Conservation (phyloP, 2,888 invertebrate genomes). For the Pharmacophagus antenor region DNA sequence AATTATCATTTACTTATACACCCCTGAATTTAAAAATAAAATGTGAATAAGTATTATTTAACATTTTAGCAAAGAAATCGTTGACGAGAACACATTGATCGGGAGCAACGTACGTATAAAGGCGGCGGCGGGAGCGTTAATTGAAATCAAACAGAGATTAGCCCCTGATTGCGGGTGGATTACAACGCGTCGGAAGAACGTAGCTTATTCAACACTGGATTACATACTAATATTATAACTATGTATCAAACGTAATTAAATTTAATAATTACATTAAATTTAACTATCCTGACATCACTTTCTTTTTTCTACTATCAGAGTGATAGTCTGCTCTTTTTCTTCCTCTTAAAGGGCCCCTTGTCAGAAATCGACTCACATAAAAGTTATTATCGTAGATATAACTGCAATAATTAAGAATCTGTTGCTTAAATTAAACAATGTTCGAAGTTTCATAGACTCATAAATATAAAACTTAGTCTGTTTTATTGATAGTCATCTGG, state of each 20-base stretch:
- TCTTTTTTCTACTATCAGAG: too few relatives aligned
- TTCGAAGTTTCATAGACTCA: too few relatives aligned
- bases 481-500: too few relatives aligned
- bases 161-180: slow-evolving; percentile 56
- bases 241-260: neutral
- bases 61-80: neutral
- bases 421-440: too few relatives aligned
- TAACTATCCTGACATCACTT: neutral
- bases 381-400: too few relatives aligned
- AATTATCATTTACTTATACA: too few relatives aligned
- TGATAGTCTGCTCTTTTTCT: too few relatives aligned
- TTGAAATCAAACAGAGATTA: slow-evolving; percentile 77
- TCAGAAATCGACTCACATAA: too few relatives aligned
- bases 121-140: slow-evolving; percentile 48
- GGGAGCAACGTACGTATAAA: slow-evolving; percentile 1
- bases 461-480: too few relatives aligned
- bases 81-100: neutral
- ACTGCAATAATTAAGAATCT: too few relatives aligned
- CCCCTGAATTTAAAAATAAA: neutral
- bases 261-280: neutral
- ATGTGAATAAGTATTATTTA: neutral
- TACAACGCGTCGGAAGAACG: slow-evolving; percentile 48
- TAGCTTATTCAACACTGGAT: slow-evolving; percentile 46
- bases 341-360: too few relatives aligned
- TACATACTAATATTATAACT: slow-evolving; percentile 12